Percentiles rank a stretch among this genome's conserved stretches.
These are phyloP conservation scores for human (Homo sapiens) DNA, from an alignment of 2,113 vertebrate genomes.

Conservation along the genomic window DNA sequence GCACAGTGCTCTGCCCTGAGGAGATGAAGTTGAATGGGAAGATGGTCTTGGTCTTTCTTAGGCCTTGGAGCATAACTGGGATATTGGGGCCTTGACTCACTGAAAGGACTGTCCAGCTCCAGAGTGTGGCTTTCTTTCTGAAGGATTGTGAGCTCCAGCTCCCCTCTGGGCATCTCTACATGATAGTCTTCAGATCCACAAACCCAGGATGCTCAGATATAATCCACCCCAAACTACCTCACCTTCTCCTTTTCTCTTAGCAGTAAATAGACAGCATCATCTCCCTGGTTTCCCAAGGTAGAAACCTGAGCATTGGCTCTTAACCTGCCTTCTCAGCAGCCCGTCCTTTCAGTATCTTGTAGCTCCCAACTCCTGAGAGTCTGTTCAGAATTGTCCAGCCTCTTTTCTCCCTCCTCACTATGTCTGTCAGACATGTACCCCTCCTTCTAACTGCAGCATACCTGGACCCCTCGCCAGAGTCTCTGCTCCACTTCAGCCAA, in stretches of 20 bases:
- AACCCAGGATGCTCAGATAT: not conserved
- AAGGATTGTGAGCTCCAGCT: not conserved
- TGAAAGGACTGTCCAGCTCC: not conserved
- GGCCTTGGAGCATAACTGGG: not conserved
- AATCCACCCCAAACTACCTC: not conserved
- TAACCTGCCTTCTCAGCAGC: not conserved
- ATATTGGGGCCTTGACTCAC: not conserved
- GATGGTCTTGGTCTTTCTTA: not conserved
- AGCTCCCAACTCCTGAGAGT: not conserved
- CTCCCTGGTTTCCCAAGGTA: not conserved
- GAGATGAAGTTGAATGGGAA: not conserved
- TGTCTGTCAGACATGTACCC: not conserved
- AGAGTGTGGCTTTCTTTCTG: not conserved
- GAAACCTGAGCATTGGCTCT: not conserved
- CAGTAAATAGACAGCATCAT: not conserved
- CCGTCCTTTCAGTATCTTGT: not conserved
- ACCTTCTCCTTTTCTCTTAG: not conserved
- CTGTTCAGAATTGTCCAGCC: not conserved
- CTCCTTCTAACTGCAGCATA: not conserved
- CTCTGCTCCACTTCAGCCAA: not conserved
- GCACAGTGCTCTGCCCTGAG: not conserved
- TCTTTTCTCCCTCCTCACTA: not conserved
- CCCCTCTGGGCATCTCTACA: not conserved
- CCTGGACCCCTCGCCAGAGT: not conserved
- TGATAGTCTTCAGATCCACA: not conserved